Conservation (phyloP, 2,797 vertebrate species). For the Propithecus perrieri region DNA sequence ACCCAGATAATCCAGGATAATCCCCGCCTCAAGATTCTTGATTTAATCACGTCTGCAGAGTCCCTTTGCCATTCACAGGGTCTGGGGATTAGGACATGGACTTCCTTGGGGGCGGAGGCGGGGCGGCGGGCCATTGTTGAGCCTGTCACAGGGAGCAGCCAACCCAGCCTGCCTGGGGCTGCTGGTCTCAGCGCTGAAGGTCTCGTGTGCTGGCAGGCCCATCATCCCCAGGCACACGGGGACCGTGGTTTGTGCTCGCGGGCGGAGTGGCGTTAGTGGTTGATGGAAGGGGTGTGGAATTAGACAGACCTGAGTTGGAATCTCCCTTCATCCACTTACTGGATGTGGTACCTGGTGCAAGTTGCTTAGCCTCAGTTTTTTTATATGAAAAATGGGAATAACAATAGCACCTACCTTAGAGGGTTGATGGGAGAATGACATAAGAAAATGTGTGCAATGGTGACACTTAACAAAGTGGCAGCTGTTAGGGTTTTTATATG, state of each 20-base stretch:
- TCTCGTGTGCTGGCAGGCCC: background rate
- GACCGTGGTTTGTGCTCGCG: no score
- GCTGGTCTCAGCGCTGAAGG: background rate
- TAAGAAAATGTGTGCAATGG: background rate
- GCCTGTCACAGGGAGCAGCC: background rate
- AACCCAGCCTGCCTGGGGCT: background rate
- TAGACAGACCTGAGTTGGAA: background rate
- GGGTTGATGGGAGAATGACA: background rate
- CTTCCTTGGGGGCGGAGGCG: no score
- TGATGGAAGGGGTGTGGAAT: background rate
- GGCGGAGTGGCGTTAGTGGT: background rate
- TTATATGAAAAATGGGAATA: background rate
- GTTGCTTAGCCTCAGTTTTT: background rate
- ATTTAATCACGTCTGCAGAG: background rate
- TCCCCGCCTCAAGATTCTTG: background rate
- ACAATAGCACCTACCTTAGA: background rate
- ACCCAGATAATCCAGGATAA: background rate
- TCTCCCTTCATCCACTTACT: background rate
- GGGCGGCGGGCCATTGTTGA: background rate
- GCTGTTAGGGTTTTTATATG: no score
- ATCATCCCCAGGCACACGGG: background rate
- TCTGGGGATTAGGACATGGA: background rate
- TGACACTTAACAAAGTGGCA: background rate
- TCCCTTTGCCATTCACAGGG: background rate
- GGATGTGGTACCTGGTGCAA: background rate